Base-by-base conservation (phyloP, 2,113 vertebrate species). In the Leucosticte australis region DNA sequence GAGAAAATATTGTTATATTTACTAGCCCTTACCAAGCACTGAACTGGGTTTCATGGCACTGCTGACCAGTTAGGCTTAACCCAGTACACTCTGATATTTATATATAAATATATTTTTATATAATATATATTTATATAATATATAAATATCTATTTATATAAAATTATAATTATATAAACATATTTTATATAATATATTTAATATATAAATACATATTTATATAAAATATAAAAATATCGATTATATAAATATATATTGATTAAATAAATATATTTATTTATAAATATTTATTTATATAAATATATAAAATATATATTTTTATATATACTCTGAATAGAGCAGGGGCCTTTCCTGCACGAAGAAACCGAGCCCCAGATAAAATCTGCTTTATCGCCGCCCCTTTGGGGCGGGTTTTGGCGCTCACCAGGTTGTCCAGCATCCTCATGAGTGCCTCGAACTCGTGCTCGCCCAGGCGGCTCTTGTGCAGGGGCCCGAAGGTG, bases 401-500 rank as follows among this genome's bases (percentile, higher is more conserved):
- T 44, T 22, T 8, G 46, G 33, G 37, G 14, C 0, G 2, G 0
- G 2, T 12, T 30, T 6, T 11, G 12, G 21, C 1, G 6, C 71
- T 96, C 80, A 95, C 99, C 98, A 99, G 95, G 94, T 99, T 99
- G 97, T 99, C 99, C 96, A 99, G 84, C 97, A 99, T 99, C 97
- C 99, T 99, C 99, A 99, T 99, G 44, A 99, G 98, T 16, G 99
- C 99, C 94, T 99, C 99, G 10, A 99, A 99, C 81, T 99, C 99
- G 0, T 99, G 99, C 83, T 99, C 99, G 15, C 99, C 99, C 12
- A 99, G 68, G 21, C 99, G 98, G 87, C 98, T 99, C 97, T 99
- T 99, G 97, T 99, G 98, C 98, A 99, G 98, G 11, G 99, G 99
- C 13, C 99, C 99, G 0, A 99, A 99, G 64, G 99, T 99, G 97